A percentile compares a stretch with the other conserved stretches of the same genome.
phyloP scores from a whole-genome alignment of 2,888 invertebrate species.

The Callinectes sapidus region DNA sequence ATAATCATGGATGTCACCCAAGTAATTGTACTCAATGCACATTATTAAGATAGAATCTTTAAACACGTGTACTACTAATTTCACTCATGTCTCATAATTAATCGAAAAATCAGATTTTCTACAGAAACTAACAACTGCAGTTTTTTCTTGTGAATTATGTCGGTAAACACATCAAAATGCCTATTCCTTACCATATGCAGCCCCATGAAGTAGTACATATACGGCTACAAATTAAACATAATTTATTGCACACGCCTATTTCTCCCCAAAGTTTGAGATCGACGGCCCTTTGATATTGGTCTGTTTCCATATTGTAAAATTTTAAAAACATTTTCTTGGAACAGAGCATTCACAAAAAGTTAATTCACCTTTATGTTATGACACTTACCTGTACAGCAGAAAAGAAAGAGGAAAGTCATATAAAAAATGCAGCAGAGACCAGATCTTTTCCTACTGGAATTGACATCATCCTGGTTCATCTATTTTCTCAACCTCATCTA shows the following conservation, averaged over 20 bases:
- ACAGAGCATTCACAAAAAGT: neutral
- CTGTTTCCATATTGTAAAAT: neutral
- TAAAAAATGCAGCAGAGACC: neutral
- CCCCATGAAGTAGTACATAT: neutral
- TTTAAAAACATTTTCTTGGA: neutral
- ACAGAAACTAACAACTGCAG: neutral
- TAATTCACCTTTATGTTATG: neutral
- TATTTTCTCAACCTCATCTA: neutral
- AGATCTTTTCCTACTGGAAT: neutral
- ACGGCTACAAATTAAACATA: neutral
- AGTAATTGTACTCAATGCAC: neutral
- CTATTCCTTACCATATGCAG: neutral
- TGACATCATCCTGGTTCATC: neutral
- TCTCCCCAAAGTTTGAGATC: neutral
- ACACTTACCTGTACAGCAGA: neutral
- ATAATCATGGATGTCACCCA: neutral
- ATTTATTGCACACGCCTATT: neutral
- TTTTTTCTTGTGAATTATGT: conserved; percentile 3
- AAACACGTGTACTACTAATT: neutral
- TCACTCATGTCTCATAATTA: neutral
- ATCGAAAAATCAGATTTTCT: neutral
- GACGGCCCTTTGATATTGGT: neutral
- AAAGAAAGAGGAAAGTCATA: neutral
- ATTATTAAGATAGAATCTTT: neutral
- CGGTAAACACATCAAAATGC: neutral